Evolutionary conservation across 23 tunicate species (phyloP), one percentile per base, ranked within the genome.

Genomic region (Corella eumyota): DNA sequence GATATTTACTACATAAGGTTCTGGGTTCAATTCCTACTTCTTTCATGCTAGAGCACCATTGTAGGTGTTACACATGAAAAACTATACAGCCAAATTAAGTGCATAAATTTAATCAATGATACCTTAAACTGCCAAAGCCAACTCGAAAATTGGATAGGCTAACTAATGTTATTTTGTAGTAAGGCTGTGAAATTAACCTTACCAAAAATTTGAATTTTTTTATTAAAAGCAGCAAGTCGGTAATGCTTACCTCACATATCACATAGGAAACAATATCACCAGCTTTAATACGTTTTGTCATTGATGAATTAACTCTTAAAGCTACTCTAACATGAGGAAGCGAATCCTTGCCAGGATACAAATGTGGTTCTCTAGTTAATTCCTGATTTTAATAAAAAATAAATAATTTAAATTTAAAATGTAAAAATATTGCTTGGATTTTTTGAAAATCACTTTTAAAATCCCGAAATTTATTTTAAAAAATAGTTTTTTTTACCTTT

Each of bases 291-390:
- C 72, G 52, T 46, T 72, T 75, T 40, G 59, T 60, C 91, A 74
- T 75, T 20, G 66, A 32, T 4, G 30, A 34, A 65, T 90, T 90
- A 0, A 81, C 71, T 3, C 97, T 58, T 34, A 90, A 59, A 23
- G 97, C 97, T 0, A 90, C 97, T 25, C 75, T 63, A 9, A 90
- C 97, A 65, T 90, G 97, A 13, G 97, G 97, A 21, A 80, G 70
- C 31, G 62, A 48, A 49, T 90, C 90, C 40, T 81, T 81, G 23
- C 79, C 91, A 0, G 97, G 97, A 36, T 80, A 80, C 45, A 80
- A 34, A 36, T 90, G 66, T 2, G 97, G 90, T 38, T 88, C 96
- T 46, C 69, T 72, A 21, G 96, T 88, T 55, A 88, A 62, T 45
- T 88, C 96, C 87, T 84, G 40, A 24, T 20, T 4, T 25, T 6